Conservation (phyloP, 2,113 vertebrate species). For the Malurus melanocephalus region DNA sequence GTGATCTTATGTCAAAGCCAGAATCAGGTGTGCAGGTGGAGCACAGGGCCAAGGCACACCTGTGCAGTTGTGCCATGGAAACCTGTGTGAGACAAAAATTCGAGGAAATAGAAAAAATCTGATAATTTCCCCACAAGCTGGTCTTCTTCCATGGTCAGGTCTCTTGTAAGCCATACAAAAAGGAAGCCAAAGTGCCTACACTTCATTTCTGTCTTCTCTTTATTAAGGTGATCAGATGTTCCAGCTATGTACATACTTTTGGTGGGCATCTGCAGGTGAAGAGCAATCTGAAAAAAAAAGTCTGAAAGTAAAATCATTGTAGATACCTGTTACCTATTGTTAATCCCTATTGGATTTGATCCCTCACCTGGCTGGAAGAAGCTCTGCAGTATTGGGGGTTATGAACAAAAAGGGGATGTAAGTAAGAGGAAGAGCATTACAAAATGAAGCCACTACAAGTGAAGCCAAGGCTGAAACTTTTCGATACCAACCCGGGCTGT, state of each 20-base stretch:
- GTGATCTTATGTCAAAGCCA: background rate
- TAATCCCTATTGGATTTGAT: background rate
- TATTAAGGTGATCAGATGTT: background rate
- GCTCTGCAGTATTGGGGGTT: background rate
- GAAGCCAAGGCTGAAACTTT: background rate
- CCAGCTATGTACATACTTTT: background rate
- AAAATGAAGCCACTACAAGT: background rate
- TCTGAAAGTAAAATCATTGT: background rate
- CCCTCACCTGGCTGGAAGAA: background rate
- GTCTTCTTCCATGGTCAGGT: background rate
- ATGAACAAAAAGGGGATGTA: background rate
- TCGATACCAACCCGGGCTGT: background rate
- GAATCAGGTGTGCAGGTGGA: background rate
- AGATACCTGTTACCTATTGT: background rate
- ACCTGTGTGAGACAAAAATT: background rate
- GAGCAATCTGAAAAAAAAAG: background rate
- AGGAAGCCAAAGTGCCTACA: fast-evolving
- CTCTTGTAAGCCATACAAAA: background rate
- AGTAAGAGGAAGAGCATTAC: background rate
- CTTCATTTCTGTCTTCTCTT: background rate
- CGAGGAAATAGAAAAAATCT: background rate
- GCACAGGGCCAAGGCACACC: background rate
- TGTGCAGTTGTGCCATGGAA: fast-evolving
- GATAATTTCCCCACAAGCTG: background rate
- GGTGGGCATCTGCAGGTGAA: background rate